Base-by-base conservation (phyloP, 1,140 invertebrate species). In the Lordiphosa mommai region DNA sequence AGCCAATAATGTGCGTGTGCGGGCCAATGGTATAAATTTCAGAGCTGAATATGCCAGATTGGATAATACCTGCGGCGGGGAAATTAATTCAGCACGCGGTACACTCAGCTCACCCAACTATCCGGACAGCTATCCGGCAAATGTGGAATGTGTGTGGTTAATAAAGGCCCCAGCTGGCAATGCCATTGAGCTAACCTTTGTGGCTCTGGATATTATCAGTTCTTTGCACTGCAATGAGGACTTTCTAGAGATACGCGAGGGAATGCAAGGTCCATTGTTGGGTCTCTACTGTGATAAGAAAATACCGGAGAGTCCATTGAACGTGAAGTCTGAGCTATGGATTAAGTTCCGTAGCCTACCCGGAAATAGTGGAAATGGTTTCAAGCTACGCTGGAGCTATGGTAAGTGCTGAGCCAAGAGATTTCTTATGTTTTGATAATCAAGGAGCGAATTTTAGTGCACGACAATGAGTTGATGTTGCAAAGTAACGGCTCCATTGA, bases 151-250 rank as follows among this genome's bases (percentile, higher is more conserved):
- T 87, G 89, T 93, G 34, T 98, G 96, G 96, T 90, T 86, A 13
- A 72, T 97, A 3, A 88, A 90, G 20, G 92, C 92, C 17, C 89
- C 91, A 56, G 34, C 57, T 72, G 93, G 94, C 6, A 97, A 96
- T 86, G 89, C 86, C 72, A 82, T 96, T 4, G 90, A 89, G 36
- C 53, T 97, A 1, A 89, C 86, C 6, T 95, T 97, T 77, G 87
- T 90, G 46, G 84, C 88, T 6, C 93, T 97, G 72, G 91, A 94
- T 64, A 87, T 97, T 43, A 90, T 51, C 52, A 73, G 89, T 7
- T 95, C 93, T 41, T 93, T 94, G 3, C 91, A 92, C 71, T 98
- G 96, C 70, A 95, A 96, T 86, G 89, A 91, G 13, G 96, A 97
- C 89, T 97, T 95, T 87, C 72, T 98, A 1, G 96, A 97, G 91